Conservation (phyloP, 2,888 invertebrate species). For the Uloborus plumipes region DNA sequence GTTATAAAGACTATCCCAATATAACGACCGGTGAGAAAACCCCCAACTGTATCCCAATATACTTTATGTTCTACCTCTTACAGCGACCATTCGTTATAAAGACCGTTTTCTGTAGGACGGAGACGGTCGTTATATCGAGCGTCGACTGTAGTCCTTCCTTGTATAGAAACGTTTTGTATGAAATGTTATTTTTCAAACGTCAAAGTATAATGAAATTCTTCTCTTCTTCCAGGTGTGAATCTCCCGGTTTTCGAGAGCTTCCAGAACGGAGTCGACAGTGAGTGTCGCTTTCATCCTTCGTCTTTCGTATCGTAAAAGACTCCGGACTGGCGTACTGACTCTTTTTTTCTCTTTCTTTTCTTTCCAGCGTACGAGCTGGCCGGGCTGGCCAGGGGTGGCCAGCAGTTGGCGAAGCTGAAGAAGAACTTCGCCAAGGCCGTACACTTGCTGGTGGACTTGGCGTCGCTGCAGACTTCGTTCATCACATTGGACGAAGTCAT, state of each 20-base stretch:
- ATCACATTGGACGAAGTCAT: conserved; percentile 99
- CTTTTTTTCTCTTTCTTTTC: neutral
- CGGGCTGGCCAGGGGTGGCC: conserved; percentile 96
- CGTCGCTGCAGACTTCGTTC: conserved; percentile 98
- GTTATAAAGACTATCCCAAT: no score
- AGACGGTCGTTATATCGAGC: no score
- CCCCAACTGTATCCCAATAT: no score
- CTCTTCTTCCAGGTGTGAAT: conserved; percentile 82
- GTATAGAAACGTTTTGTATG: no score
- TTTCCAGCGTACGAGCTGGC: conserved; percentile 87
- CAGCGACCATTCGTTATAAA: no score
- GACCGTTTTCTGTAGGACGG: no score
- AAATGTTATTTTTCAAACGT: no score
- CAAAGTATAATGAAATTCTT: no score
- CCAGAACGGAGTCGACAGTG: conserved; percentile 91
- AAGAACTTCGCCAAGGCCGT: conserved; percentile 96
- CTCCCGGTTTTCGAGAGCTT: conserved; percentile 96
- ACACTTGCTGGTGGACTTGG: conserved; percentile 94
- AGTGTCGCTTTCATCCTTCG: conserved; percentile 65
- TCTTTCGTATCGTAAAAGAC: no score
- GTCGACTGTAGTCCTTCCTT: no score
- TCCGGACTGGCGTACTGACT: neutral
- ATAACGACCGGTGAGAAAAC: no score
- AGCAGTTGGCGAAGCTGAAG: conserved; percentile 95
- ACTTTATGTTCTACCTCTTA: no score